phyloP scores from a whole-genome alignment of 2,113 vertebrate species.

The Zosterops borbonicus region DNA sequence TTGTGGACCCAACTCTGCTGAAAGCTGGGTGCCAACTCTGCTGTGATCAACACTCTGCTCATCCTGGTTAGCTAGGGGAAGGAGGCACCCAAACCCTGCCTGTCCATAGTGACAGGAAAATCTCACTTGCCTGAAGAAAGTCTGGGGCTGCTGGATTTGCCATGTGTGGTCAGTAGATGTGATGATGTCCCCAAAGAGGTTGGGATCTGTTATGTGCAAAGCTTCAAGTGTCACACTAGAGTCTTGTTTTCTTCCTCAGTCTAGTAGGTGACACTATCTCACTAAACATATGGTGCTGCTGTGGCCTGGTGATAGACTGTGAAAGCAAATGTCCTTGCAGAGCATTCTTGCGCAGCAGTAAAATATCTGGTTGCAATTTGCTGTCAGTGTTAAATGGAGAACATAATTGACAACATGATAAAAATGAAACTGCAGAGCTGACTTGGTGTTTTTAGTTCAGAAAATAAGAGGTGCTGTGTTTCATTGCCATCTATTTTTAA shows the following conservation, averaged over 20 bases:
- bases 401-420: not conserved
- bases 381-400: not conserved
- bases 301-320: not conserved
- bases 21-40: not conserved
- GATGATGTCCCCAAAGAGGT: not conserved
- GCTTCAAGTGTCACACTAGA: not conserved
- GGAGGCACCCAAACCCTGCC: not conserved
- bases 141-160: not conserved
- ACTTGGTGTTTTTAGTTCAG: not conserved
- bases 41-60: not conserved
- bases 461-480: not conserved
- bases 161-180: not conserved
- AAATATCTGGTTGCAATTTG: not conserved
- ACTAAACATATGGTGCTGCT: not conserved
- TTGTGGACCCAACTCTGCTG: not conserved
- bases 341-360: not conserved
- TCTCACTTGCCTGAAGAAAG: not conserved
- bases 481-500: too few relatives aligned
- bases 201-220: not conserved
- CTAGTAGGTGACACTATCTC: not conserved
- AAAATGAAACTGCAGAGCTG: not conserved
- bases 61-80: not conserved
- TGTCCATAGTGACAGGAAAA: not conserved
- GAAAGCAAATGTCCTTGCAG: not conserved
- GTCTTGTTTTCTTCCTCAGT: not conserved